Evolutionary conservation across 2,888 invertebrate genomes (phyloP), one percentile per base, ranked within the genome.

Genomic region (Ommatoiulus sabulosus): DNA sequence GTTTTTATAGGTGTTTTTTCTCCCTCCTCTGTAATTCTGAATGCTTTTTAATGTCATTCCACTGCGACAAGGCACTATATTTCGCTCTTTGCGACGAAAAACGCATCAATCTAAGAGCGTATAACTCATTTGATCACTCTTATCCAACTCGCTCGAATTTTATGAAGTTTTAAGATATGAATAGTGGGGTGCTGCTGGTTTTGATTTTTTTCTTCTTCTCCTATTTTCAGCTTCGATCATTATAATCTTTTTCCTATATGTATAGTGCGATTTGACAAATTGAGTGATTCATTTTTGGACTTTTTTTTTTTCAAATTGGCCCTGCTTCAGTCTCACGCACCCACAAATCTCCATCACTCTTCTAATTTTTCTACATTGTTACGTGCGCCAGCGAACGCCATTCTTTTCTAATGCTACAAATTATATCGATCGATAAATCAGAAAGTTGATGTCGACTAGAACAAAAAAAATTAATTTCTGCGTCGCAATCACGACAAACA

Each of bases 1-100:
- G 57, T 57, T 57, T 57, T 57, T 57, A 57, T 57, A 57, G 57
- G 57, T 57, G 57, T 57, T 57, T 57, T 57, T 57, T 57, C 57
- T 57, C 17, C 57, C 57, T 57, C 57, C 57, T 57, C 57, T 57
- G 57, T 57, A 57, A 57, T 57, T 10, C 57, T 57, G 57, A 57
- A 57, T 57, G 57, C 57, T 57, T 57, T 57, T 57, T 57, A 57
- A 57, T 57, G 57, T 57, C 57, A 15, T 57, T 57, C 57, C 57
- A 57, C 57, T 57, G 57, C 57, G 57, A 57, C 57, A 57, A 10
- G 57, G 57, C 57, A 57, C 57, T 57, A 57, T n/a, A n/a, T 57
- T 57, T 57, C 57, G 57, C 57, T 57, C 17, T 57, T 12, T 10
- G 57, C 57, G 57, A 57, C 57, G 57, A 57, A 57, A 57, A 57